Evolutionary conservation across 2,888 invertebrate species (phyloP), one percentile per base, ranked within the genome.

Genomic region (Cistogaster globosa): DNA sequence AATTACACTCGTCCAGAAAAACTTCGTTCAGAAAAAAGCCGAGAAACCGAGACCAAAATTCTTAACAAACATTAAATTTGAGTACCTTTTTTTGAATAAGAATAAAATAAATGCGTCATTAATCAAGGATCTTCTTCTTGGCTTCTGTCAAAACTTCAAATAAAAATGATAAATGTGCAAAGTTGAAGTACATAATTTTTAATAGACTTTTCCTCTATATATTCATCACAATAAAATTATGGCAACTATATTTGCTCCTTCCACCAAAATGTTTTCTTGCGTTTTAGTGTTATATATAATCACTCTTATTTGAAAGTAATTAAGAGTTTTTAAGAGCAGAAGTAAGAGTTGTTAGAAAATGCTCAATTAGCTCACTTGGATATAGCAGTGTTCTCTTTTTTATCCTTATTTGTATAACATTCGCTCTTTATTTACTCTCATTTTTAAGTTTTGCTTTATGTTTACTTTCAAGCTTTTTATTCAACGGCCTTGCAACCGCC

Each of bases 271-370:
- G 38, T 14, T 55, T 8, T 60, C 14, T 67, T 75, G 20, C n/a
- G 20, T 77, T 57, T 36, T 2, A 5, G 62, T 74, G 74, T 26
- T 42, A 7, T 18, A 63, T 16, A 1, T 9, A 4, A 20, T 2
- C 71, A 82, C 85, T 85, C 85, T 85, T 85, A 65, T 62, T 62
- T 82, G 51, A 74, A 82, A 76, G 78, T 79, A 75, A 75, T 75
- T 82, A 85, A 82, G 82, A 85, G 85, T 82, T 82, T 53, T 20
- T 53, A 45, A 78, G 76, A 79, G 85, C 67, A 76, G 45, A 32
- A 16, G 18, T 22, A 42, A 69, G 71, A 75, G 51, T 62, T 67
- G 3, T 67, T 55, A 45, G 26, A 63, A 72, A 22, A 58, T 58
- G 26, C 75, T 84, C 80, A 84, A 80, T 76, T 80, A 80, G 71